Conservation (phyloP, 2,888 invertebrate species). For the Heliconius charithonia region DNA sequence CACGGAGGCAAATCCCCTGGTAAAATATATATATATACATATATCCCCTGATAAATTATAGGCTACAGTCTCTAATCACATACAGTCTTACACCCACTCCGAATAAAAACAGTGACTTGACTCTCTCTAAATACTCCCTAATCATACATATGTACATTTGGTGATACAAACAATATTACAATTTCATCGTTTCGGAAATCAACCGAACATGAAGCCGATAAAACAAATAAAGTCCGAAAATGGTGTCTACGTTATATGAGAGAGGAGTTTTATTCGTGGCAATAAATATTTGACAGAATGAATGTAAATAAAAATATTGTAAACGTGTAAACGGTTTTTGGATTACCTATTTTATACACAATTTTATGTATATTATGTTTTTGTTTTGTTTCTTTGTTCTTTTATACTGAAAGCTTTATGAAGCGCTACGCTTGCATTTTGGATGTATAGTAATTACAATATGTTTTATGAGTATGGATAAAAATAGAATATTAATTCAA, state of each 20-base stretch:
- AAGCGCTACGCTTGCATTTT: neutral
- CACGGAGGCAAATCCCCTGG: no score
- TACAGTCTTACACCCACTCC: no score
- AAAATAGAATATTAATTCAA: neutral
- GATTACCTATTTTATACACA: constrained; percentile 33
- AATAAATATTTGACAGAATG: constrained; percentile 37
- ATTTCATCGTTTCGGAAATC: neutral
- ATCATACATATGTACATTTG: neutral
- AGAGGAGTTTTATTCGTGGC: constrained; percentile 30
- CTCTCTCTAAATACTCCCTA: no score
- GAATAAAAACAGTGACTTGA: no score
- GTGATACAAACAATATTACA: neutral
- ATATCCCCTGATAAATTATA: no score
- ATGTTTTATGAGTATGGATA: neutral
- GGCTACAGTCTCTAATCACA: no score
- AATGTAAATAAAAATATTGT: constrained; percentile 42
- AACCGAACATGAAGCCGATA: constrained; percentile 33
- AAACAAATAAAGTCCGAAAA: constrained; percentile 35
- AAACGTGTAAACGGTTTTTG: constrained; percentile 15
- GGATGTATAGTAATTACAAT: neutral
- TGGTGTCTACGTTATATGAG: constrained; percentile 28
- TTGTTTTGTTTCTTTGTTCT: neutral
- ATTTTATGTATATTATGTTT: constrained; percentile 3
- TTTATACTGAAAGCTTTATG: neutral
- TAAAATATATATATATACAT: no score